Evolutionary conservation across 2,113 vertebrate species (phyloP).

Genomic region (Haemorhous mexicanus): DNA sequence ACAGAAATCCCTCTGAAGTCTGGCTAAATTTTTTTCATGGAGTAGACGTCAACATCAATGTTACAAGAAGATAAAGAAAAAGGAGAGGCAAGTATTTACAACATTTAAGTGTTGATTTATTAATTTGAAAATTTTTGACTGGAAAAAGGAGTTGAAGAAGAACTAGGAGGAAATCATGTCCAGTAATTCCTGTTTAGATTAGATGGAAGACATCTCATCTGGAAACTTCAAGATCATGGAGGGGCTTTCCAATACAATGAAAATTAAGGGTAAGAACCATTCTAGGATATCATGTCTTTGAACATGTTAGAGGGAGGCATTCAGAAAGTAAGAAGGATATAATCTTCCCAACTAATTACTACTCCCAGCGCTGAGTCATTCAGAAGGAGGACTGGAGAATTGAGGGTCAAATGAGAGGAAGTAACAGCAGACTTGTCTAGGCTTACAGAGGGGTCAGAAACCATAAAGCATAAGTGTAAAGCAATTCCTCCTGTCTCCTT

Average conservation of each 20-base stretch:
- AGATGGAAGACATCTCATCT: neutral
- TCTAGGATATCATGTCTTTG: neutral
- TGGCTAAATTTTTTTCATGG: neutral
- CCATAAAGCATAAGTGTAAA: neutral
- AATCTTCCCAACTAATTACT: neutral
- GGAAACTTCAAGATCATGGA: neutral
- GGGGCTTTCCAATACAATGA: neutral
- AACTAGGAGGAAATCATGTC: neutral
- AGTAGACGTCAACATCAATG: neutral
- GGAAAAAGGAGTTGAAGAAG: neutral
- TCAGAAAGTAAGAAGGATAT: neutral
- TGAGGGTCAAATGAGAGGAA: neutral
- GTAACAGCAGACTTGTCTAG: neutral
- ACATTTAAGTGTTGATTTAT: neutral
- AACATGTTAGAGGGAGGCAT: neutral
- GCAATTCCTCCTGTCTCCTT: neutral
- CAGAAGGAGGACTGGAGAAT: neutral
- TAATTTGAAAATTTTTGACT: neutral
- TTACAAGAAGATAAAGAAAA: neutral
- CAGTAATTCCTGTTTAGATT: neutral
- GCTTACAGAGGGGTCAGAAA: neutral
- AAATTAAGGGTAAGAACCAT: neutral
- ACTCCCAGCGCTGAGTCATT: neutral
- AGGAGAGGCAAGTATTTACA: neutral
- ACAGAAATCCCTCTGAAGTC: conserved; percentile 38